phyloP scores from a whole-genome alignment of 64 coral and sea anemone species.

The Stylophora pistillata region DNA sequence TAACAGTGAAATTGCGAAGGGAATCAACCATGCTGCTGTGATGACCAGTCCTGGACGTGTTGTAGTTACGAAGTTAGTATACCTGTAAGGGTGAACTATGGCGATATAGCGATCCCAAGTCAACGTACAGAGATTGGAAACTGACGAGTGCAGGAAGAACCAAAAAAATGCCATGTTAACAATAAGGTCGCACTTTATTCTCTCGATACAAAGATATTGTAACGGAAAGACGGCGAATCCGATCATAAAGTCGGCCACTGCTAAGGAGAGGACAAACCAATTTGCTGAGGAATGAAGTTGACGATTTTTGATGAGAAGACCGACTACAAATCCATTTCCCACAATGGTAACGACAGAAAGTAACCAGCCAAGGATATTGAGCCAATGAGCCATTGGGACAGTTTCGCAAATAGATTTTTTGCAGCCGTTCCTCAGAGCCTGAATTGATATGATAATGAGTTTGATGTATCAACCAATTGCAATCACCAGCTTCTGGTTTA shows the following conservation, averaged over 20 bases:
- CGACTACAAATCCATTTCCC: constrained; percentile 4
- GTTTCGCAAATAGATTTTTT: background rate
- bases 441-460: no score
- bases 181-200: background rate
- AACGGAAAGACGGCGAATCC: background rate
- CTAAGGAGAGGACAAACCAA: constrained; percentile 26
- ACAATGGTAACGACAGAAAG: background rate
- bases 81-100: constrained; percentile 2
- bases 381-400: background rate
- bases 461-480: no score
- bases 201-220: background rate
- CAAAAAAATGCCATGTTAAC: background rate
- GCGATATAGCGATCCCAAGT: constrained; percentile 32
- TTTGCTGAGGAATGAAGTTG: constrained; percentile 14
- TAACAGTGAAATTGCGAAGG: background rate
- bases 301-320: background rate
- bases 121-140: constrained; percentile 18
- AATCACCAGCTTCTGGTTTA: no score
- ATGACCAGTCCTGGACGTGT: background rate
- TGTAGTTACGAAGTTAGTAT: background rate
- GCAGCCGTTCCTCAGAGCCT: no score
- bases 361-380: background rate
- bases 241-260: constrained; percentile 2
- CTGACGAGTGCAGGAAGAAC: constrained; percentile 22
- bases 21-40: background rate